A percentile compares a stretch with the other conserved stretches of the same genome.
phyloP scores from a whole-genome alignment of 2,797 vertebrate species.

The Lates japonicus region DNA sequence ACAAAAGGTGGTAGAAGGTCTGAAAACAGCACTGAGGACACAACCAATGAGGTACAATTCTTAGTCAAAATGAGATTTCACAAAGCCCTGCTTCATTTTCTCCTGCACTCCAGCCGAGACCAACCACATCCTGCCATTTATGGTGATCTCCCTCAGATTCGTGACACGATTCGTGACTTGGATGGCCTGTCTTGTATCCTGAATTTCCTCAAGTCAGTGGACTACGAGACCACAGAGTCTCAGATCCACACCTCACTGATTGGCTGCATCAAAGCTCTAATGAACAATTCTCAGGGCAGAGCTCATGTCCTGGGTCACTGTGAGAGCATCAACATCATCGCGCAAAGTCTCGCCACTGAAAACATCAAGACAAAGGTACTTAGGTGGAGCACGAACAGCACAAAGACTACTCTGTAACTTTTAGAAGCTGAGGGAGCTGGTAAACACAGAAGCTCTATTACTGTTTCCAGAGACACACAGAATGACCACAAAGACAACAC shows the following conservation, averaged over 20 bases:
- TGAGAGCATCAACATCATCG: conserved; percentile 96
- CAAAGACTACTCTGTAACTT: background rate
- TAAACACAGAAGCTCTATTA: too few species aligned
- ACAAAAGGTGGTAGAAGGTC: conserved; percentile 91
- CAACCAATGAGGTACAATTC: conserved; percentile 92
- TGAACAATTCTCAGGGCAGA: conserved; percentile 98
- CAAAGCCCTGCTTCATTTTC: background rate
- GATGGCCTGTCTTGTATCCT: conserved; percentile 95
- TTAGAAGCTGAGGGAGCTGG: background rate
- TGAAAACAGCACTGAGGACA: conserved; percentile 96
- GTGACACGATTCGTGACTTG: conserved; percentile 95
- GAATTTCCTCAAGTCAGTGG: conserved; percentile 96
- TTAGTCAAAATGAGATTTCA: background rate
- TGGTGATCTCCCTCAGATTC: conserved; percentile 85
- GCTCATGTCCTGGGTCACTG: conserved; percentile 94
- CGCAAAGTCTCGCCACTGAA: conserved; percentile 95
- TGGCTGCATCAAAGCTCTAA: conserved; percentile 97
- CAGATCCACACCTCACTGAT: conserved; percentile 97
- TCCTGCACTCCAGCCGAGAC: background rate
- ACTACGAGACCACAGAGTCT: conserved; percentile 95
- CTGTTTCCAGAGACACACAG: too few species aligned
- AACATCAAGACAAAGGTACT: conserved; percentile 96
- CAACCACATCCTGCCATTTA: background rate
- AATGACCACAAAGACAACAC: too few species aligned
- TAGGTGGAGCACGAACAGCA: too few species aligned